Base-by-base conservation (phyloP, 2,113 vertebrate species). In the Actenoides hombroni region DNA sequence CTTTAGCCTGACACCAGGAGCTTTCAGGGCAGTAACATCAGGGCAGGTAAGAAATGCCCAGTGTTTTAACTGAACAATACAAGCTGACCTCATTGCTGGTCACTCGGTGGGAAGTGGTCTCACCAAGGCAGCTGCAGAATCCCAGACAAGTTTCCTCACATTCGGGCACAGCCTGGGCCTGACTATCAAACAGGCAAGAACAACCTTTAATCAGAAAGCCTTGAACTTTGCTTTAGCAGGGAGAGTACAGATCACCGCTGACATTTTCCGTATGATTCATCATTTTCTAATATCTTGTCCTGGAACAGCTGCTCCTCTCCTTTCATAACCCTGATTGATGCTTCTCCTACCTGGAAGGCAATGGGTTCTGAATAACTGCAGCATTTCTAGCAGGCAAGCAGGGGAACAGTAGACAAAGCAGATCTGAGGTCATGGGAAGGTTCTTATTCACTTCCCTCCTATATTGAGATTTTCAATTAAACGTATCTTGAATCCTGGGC, bases 31-130 rank as follows among this genome's bases (percentile, higher is more conserved):
- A 2, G 51, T 9, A 24, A 15, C 0, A 4, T 3, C 39, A 16
- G 46, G 56, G n/a, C 42, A 42, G 54, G 39, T 7, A 2, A 16
- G 70, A 67, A 71, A 64, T 10, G 23, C 4, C 2, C 28, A 0
- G 31, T 2, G 51, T 19, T 83, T 35, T 13, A 10, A 33, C 1
- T 0, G 53, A 10, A 8, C 0, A 1, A 4, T 5, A 16, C 0
- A 10, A 24, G 39, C 19, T 28, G 71, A 16, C 28, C 59, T 10
- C 44, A 14, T 37, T 1, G 11, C 54, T 3, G 26, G 33, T 21
- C 29, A 10, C 33, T 7, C 6, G 1, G 15, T 5, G 64, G 49
- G 25, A 42, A 17, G 3, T 1, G 4, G 8, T 35, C 31, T 29
- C 83, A 8, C 21, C 2, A 0, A 3, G 10, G 25, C 33, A 33